Percentiles rank a stretch among this genome's conserved stretches.
Evolutionary conservation across 2,113 vertebrate species (phyloP).

Genomic region (Macaca nemestrina): DNA sequence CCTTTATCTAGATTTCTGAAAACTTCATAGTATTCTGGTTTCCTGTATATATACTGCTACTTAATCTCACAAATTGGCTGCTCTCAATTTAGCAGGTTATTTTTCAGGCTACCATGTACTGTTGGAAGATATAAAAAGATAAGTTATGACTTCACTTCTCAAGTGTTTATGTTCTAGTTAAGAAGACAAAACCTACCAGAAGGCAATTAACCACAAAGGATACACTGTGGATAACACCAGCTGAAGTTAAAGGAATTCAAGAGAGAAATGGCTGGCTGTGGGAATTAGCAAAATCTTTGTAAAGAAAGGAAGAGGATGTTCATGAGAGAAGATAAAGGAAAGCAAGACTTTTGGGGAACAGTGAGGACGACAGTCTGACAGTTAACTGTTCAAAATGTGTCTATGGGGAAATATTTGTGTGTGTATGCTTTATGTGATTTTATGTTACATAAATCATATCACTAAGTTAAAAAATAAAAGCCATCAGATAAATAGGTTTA

Average conservation of each 20-base stretch:
- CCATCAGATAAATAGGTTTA: not conserved
- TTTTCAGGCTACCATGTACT: not conserved
- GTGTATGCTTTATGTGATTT: not conserved
- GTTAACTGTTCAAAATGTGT: not conserved
- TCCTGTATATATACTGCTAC: not conserved
- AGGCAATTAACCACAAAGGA: not conserved
- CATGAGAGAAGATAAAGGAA: not conserved
- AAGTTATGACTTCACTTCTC: not conserved
- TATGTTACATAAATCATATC: not conserved
- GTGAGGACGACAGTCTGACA: not conserved
- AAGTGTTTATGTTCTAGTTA: not conserved
- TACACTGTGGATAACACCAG: not conserved
- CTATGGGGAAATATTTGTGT: not conserved
- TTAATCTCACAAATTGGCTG: not conserved
- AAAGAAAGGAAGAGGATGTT: not conserved
- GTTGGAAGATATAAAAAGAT: not conserved
- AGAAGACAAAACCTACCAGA: not conserved
- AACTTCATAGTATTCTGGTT: not conserved
- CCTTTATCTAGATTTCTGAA: slow-evolving; percentile 16
- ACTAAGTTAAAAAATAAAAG: not conserved
- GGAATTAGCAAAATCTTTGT: not conserved
- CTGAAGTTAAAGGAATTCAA: not conserved
- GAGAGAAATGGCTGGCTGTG: not conserved
- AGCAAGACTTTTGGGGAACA: not conserved
- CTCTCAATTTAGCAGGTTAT: not conserved